A percentile compares a stretch with the other conserved stretches of the same genome.
These are phyloP conservation scores for Stenichneumon culpator DNA, from an alignment of 2,888 invertebrate species.

Conservation along the genomic window DNA sequence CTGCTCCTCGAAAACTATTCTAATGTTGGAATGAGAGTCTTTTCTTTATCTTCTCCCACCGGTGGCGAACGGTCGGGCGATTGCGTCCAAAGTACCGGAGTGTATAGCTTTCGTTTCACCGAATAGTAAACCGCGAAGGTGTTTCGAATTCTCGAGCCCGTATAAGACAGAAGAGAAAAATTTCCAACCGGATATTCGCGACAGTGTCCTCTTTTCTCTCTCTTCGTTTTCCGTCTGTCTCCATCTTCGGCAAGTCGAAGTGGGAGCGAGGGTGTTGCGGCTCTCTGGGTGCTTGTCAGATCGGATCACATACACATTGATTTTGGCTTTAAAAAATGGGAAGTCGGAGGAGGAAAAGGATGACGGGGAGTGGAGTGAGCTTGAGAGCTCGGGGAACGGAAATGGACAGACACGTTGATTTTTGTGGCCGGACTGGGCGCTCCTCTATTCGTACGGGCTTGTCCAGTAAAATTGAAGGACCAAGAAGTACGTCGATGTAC, in stretches of 20 bases:
- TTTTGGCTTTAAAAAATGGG: slow-evolving; percentile 67
- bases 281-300: slow-evolving; percentile 66
- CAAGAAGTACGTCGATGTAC: too few species aligned
- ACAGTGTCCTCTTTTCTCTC: neutral
- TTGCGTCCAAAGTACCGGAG: slow-evolving; percentile 53
- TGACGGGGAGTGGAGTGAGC: slow-evolving; percentile 33
- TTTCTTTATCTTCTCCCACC: slow-evolving; percentile 37
- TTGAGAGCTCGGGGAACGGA: slow-evolving; percentile 39
- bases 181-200: slow-evolving; percentile 36
- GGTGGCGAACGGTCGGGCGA: slow-evolving; percentile 41
- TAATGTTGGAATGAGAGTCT: slow-evolving; percentile 63
- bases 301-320: slow-evolving; percentile 67
- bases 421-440: neutral
- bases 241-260: slow-evolving; percentile 35
- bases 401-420: slow-evolving; percentile 52
- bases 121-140: slow-evolving; percentile 62
- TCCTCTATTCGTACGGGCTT: too few species aligned
- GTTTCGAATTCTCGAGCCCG: slow-evolving; percentile 61
- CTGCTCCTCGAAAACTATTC: slow-evolving; percentile 66
- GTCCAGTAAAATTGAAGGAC: too few species aligned
- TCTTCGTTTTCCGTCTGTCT: slow-evolving; percentile 24
- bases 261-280: slow-evolving; percentile 29
- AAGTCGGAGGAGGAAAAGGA: slow-evolving; percentile 41
- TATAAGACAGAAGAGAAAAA: slow-evolving; percentile 50
- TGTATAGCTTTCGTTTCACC: slow-evolving; percentile 44